Conservation (phyloP, 2,888 invertebrate species). For the Calliopum simillimum region DNA sequence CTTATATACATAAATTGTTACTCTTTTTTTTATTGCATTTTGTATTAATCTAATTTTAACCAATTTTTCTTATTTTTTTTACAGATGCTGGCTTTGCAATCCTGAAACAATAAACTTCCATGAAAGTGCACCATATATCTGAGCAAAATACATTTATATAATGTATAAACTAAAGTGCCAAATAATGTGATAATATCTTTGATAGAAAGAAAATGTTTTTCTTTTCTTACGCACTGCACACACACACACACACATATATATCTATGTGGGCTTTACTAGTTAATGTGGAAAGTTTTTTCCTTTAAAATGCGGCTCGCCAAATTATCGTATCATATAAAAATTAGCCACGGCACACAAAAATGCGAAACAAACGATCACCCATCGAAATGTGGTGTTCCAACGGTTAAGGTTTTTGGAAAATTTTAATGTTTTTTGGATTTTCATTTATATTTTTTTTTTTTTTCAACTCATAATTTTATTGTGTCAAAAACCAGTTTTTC, state of each 20-base stretch:
- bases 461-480: not conserved
- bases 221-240: not conserved
- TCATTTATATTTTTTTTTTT: not conserved
- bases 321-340: conserved; percentile 59
- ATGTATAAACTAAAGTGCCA: too few species aligned
- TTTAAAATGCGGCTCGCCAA: conserved; percentile 63
- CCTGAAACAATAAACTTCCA: too few species aligned
- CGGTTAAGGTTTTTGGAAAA: conserved; percentile 42
- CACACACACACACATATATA: not conserved
- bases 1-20: too few species aligned
- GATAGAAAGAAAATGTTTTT: too few species aligned
- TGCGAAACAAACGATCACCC: conserved; percentile 6
- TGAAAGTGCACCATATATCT: too few species aligned
- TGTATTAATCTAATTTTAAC: too few species aligned
- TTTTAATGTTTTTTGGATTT: not conserved
- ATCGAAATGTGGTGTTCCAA: conserved; percentile 5
- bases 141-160: too few species aligned
- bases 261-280: not conserved
- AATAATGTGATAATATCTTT: too few species aligned
- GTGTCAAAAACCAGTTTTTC: too few species aligned
- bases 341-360: conserved; percentile 54
- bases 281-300: not conserved
- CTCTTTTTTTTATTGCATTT: too few species aligned
- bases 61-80: too few species aligned
- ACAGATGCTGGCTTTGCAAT: too few species aligned